Evolutionary conservation across 92 coral and sea anemone species (phyloP).

Genomic region (Zoanthus sansibaricus): DNA sequence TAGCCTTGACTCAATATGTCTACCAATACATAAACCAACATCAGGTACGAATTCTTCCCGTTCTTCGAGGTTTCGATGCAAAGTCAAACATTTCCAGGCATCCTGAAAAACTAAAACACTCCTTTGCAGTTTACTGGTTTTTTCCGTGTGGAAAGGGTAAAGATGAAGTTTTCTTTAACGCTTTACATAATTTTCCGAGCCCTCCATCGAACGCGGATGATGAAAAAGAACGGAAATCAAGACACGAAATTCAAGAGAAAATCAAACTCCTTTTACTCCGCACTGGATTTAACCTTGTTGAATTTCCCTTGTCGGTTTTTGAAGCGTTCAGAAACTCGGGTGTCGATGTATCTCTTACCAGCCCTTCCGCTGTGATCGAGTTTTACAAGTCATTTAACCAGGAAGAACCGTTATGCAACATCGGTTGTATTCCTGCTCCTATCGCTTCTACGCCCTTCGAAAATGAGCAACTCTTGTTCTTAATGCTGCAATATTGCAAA

Average conservation of each 20-base stretch:
- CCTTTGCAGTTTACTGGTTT: constrained; percentile 39
- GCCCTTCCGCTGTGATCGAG: constrained; percentile 52
- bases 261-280: constrained; percentile 57
- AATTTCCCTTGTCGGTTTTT: constrained; percentile 49
- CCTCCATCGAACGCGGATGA: not conserved
- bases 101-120: not conserved
- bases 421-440: constrained; percentile 54
- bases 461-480: not conserved
- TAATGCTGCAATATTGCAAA: constrained; percentile 72
- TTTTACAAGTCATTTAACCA: constrained; percentile 63
- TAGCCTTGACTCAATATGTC: constrained; percentile 23
- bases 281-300: constrained; percentile 72
- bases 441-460: constrained; percentile 57
- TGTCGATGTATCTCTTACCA: constrained; percentile 33
- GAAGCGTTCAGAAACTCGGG: constrained; percentile 44
- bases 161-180: constrained; percentile 47
- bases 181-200: constrained; percentile 1
- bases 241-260: not conserved
- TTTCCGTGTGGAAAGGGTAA: constrained; percentile 56
- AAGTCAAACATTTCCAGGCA: not conserved
- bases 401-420: constrained; percentile 23
- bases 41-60: constrained; percentile 68
- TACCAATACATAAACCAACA: constrained; percentile 47
- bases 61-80: constrained; percentile 30
- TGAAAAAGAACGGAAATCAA: not conserved